A percentile compares a stretch with the other conserved stretches of the same genome.
These are phyloP conservation scores for Eurystomus glaucurus DNA, from an alignment of 2,797 vertebrate species.

Conservation along the genomic window DNA sequence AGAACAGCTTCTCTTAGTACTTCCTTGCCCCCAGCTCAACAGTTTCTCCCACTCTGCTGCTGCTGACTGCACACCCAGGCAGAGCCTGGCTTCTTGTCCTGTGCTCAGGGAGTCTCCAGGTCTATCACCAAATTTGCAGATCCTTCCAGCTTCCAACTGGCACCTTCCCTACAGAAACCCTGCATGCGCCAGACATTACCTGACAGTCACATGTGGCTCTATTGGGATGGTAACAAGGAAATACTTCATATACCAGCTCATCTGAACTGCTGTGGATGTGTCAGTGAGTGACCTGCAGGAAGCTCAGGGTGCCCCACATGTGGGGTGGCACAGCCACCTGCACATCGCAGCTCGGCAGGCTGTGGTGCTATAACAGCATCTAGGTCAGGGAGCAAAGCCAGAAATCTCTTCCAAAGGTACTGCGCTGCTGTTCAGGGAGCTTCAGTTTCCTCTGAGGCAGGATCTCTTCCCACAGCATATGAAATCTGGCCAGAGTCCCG, in stretches of 20 bases:
- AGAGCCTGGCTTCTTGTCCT: background rate
- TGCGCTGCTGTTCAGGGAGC: background rate
- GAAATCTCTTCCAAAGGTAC: background rate
- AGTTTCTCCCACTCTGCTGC: background rate
- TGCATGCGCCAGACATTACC: background rate
- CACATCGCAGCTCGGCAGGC: background rate
- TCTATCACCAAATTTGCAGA: background rate
- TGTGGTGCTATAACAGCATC: background rate
- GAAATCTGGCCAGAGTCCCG: background rate
- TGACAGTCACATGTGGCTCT: background rate
- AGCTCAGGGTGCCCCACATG: fast-evolving
- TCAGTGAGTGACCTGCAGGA: background rate
- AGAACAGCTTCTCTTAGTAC: background rate
- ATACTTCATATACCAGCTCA: background rate
- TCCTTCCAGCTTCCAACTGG: background rate
- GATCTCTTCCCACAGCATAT: background rate
- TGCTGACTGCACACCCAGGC: background rate
- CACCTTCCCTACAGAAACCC: background rate
- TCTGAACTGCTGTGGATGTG: fast-evolving
- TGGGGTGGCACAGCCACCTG: background rate
- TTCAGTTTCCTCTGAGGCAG: background rate
- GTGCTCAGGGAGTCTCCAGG: background rate
- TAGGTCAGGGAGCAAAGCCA: conserved; percentile 8
- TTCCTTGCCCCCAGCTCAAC: background rate
- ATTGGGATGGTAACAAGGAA: background rate